Percentiles rank a stretch among this genome's conserved stretches.
Evolutionary conservation across 1,140 invertebrate species (phyloP).

Genomic region (Anastatus disparis): DNA sequence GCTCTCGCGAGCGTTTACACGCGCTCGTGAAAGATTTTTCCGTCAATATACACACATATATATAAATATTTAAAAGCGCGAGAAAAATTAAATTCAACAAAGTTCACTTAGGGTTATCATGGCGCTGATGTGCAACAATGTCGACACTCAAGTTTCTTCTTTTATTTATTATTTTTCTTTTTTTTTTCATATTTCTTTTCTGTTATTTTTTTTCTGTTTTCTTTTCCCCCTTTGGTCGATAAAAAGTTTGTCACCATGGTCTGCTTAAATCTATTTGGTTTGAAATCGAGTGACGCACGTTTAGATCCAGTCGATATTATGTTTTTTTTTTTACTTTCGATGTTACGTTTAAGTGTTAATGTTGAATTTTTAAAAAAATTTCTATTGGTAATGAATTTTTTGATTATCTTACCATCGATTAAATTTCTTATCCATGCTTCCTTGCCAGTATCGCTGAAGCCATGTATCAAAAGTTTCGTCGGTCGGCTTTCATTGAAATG

Average conservation of each 20-base stretch:
- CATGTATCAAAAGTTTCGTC: conserved; percentile 67
- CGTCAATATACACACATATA: too few species aligned
- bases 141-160: conserved; percentile 39
- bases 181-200: conserved; percentile 12
- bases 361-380: too few species aligned
- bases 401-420: conserved; percentile 50
- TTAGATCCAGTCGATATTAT: not conserved
- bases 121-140: conserved; percentile 45
- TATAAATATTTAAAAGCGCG: conserved; percentile 22
- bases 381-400: not conserved
- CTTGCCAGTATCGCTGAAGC: conserved; percentile 65
- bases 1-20: too few species aligned
- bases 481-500: conserved; percentile 61
- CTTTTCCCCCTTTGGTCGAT: conserved; percentile 29
- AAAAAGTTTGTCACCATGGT: conserved; percentile 29
- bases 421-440: conserved; percentile 61
- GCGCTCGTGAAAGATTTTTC: too few species aligned
- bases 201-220: not conserved
- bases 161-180: too few species aligned
- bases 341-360: too few species aligned
- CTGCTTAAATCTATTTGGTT: conserved; percentile 31
- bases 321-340: not conserved
- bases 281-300: not conserved
- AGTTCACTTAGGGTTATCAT: conserved; percentile 38
- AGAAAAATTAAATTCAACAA: conserved; percentile 37